Evolutionary conservation across 2,888 invertebrate genomes (phyloP).

Genomic region (Idaea biselata): DNA sequence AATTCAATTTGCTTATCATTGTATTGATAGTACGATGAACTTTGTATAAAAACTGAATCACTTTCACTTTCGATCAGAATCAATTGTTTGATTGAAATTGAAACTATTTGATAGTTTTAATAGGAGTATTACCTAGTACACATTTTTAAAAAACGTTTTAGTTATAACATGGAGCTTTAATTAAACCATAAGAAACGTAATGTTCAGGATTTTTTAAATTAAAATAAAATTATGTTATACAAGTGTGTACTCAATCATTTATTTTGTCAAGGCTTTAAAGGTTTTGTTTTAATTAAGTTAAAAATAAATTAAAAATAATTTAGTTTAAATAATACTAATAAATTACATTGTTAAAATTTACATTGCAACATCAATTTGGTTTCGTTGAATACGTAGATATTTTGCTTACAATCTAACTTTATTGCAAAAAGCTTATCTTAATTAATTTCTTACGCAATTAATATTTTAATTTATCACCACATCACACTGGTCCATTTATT

Average conservation of each 20-base stretch:
- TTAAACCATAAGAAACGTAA: slow-evolving; percentile 7
- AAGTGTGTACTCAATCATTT: slow-evolving; percentile 16
- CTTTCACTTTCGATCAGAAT: slow-evolving; percentile 64
- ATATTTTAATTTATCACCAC: background rate
- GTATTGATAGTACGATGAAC: slow-evolving; percentile 51
- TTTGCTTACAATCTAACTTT: slow-evolving; percentile 15
- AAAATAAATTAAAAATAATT: slow-evolving; percentile 29
- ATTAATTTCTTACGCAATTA: slow-evolving; percentile 12
- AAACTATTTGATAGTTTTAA: slow-evolving; percentile 20
- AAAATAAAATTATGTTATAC: background rate
- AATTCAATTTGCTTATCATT: slow-evolving; percentile 36
- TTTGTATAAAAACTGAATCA: slow-evolving; percentile 34
- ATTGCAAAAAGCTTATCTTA: slow-evolving; percentile 9
- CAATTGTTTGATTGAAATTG: slow-evolving; percentile 18
- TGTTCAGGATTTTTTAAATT: background rate
- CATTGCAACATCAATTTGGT: slow-evolving; percentile 67
- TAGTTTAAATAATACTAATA: slow-evolving; percentile 25
- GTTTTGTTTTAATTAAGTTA: slow-evolving; percentile 19
- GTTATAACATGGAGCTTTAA: background rate
- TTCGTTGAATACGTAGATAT: slow-evolving; percentile 41
- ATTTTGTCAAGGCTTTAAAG: slow-evolving; percentile 52
- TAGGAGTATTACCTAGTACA: no score
- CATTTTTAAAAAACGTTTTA: no score
- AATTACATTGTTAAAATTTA: slow-evolving; percentile 27
- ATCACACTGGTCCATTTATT: background rate